Base-by-base conservation (phyloP, 2,113 vertebrate genomes). In the Psephotus haematonotus region DNA sequence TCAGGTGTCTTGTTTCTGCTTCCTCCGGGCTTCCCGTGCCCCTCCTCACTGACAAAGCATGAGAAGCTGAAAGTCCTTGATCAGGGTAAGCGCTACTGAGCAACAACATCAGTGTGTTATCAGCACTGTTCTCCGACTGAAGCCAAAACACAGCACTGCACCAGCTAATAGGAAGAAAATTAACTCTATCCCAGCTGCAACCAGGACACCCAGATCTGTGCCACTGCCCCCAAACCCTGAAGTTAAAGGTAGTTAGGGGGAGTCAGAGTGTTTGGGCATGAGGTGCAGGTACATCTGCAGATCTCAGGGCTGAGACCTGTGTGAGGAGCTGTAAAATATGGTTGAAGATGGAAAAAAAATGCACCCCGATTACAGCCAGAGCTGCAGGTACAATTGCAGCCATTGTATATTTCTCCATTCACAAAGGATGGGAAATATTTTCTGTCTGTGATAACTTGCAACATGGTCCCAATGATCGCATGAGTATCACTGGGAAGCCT, bases 331-430 rank as follows among this genome's bases (percentile, higher is more conserved):
- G 18, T 22, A 17, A 79, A 80, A 70, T 29, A 22, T 33, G 27
- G 1, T 8, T 62, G 43, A 43, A 74, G 70, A 43, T 39, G 3
- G 44, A 59, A 55, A 53, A 53, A 44, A 57, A 49, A 59, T 11
- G 41, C 12, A 11, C 19, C 43, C 43, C n/a, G 20, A 1, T 35
- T 33, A 22, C 59, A 87, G 63, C 31, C 63, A 63, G 52, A 52
- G 17, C 43, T 68, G 52, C 31, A 28, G 63, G 72, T 80, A 29
- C 0, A 5, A 49, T 55, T 0, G 0, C 11, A 3, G 63, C 68
- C 55, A 6, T 0, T 28, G 35, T 3, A 1, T 1, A 1, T 74
- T 80, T 65, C 46, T 7, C 33, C 4, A 2, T 22, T 84, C 63
- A 43, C 11, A 22, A 25, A 49, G 63, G 52, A 28, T 5, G 17